These are phyloP conservation scores for Telmatherina bonti DNA, from an alignment of 2,797 vertebrate genomes.

Conservation along the genomic window DNA sequence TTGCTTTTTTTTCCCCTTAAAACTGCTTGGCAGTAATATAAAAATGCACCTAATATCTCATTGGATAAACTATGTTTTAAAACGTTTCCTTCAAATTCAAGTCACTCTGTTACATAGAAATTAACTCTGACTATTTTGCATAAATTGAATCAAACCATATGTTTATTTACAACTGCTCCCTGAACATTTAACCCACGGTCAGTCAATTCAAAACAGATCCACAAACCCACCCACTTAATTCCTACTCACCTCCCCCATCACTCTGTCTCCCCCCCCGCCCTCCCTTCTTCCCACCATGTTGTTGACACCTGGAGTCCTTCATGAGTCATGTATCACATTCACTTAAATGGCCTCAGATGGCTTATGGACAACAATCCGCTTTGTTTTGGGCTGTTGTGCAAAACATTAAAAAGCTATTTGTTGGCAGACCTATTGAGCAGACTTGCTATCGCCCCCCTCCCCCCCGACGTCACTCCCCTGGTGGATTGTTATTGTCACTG, in stretches of 20 bases:
- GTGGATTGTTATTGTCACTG: constrained; percentile 80
- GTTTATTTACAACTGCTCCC: constrained; percentile 5
- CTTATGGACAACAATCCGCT: constrained; percentile 90
- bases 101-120: not conserved
- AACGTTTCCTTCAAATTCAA: not conserved
- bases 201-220: constrained; percentile 46
- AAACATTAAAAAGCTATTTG: constrained; percentile 88
- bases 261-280: constrained; percentile 21
- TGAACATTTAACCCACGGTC: constrained; percentile 24
- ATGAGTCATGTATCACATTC: constrained; percentile 89
- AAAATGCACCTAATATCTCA: not conserved
- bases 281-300: constrained; percentile 51
- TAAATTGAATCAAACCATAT: constrained; percentile 21
- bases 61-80: not conserved
- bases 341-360: constrained; percentile 89
- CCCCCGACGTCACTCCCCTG: constrained; percentile 72
- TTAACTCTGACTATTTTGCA: constrained; percentile 10
- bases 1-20: too few relatives aligned
- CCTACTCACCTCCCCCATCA: constrained; percentile 78
- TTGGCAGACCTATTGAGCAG: constrained; percentile 81
- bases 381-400: constrained; percentile 86
- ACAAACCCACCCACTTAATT: constrained; percentile 79
- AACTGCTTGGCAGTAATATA: not conserved
- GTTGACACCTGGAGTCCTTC: constrained; percentile 82
- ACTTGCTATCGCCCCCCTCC: constrained; percentile 60